Percentiles rank a stretch among this genome's conserved stretches.
These are phyloP conservation scores for Cantharis nigra DNA, from an alignment of 2,888 invertebrate species.

Conservation along the genomic window DNA sequence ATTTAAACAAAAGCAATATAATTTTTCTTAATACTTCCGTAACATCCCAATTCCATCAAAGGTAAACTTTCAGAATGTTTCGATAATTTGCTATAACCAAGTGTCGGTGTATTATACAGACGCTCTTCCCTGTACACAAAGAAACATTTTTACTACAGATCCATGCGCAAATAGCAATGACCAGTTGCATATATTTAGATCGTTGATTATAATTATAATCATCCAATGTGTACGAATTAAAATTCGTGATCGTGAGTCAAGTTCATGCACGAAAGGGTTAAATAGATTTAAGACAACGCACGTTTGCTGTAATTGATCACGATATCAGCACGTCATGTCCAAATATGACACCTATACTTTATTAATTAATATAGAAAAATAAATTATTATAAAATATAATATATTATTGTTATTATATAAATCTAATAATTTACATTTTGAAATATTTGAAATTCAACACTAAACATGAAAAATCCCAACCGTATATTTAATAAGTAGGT, in stretches of 20 bases:
- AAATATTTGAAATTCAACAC: background rate
- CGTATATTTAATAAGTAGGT: too few relatives aligned
- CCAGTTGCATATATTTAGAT: conserved; percentile 20
- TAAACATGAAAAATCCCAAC: background rate
- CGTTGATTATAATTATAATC: conserved; percentile 24
- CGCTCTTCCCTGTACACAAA: background rate
- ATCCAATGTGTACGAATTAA: conserved; percentile 23
- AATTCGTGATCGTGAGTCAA: conserved; percentile 35
- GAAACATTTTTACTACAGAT: background rate
- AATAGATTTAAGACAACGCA: conserved; percentile 36
- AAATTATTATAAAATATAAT: background rate
- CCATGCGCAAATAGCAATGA: conserved; percentile 12
- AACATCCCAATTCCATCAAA: background rate
- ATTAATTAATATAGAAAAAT: background rate
- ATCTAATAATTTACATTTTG: background rate
- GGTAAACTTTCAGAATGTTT: background rate
- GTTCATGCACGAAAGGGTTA: conserved; percentile 38
- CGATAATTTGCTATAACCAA: background rate
- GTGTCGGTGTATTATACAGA: background rate
- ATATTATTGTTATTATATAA: background rate
- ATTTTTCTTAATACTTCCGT: background rate
- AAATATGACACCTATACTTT: conserved; percentile 19
- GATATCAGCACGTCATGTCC: conserved; percentile 32
- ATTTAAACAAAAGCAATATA: too few relatives aligned
- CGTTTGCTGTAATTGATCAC: conserved; percentile 35